Conservation (phyloP, 2,888 invertebrate genomes). For the Ernsta delagoae region DNA sequence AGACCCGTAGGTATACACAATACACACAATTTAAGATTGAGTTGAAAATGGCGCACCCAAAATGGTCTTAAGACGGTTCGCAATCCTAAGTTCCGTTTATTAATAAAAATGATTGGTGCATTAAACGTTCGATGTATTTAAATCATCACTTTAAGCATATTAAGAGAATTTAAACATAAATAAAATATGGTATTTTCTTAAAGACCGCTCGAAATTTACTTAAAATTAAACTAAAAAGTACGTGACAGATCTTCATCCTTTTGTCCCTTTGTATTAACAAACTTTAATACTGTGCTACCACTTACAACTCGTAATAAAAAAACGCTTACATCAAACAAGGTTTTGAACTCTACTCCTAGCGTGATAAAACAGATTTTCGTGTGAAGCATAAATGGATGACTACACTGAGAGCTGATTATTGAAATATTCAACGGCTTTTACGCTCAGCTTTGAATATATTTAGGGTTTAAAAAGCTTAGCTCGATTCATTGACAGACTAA, state of each 20-base stretch:
- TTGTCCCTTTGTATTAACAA: slow-evolving; percentile 61
- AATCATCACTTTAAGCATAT: too few relatives aligned
- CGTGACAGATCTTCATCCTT: slow-evolving; percentile 51
- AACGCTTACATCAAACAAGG: background rate
- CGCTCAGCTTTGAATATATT: slow-evolving; percentile 20
- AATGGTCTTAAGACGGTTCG: too few relatives aligned
- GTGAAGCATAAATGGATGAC: slow-evolving; percentile 15
- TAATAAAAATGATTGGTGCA: too few relatives aligned
- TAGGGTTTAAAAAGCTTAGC: slow-evolving; percentile 18
- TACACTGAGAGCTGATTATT: slow-evolving; percentile 41
- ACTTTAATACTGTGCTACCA: slow-evolving; percentile 47
- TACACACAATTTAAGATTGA: too few relatives aligned
- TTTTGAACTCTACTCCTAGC: background rate
- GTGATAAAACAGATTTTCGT: slow-evolving; percentile 1
- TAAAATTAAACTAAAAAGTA: background rate
- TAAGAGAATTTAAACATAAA: too few relatives aligned
- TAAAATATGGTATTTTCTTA: too few relatives aligned
- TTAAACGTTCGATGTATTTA: too few relatives aligned
- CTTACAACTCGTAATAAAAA: slow-evolving; percentile 17
- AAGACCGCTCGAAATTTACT: too few relatives aligned
- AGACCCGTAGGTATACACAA: too few relatives aligned
- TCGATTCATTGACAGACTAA: background rate
- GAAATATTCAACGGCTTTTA: slow-evolving; percentile 33
- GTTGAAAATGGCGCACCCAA: too few relatives aligned
- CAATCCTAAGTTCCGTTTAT: too few relatives aligned